Percentiles rank a stretch among this genome's conserved stretches.
These are phyloP conservation scores for Nephrocerus scutellatus DNA, from an alignment of 2,888 invertebrate species.

Conservation along the genomic window DNA sequence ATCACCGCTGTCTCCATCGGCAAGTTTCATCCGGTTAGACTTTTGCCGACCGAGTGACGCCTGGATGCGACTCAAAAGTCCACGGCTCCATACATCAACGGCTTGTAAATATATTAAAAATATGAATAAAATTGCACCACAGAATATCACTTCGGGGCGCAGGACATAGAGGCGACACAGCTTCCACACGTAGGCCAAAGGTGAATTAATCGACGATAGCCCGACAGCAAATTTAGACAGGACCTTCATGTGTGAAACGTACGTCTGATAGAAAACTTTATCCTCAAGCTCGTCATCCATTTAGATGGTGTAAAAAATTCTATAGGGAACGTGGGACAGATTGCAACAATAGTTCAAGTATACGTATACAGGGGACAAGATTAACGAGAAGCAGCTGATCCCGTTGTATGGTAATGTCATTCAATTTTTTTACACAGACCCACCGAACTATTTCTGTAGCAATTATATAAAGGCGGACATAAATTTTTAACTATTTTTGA, in stretches of 20 bases:
- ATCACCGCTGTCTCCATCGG: constrained; percentile 39
- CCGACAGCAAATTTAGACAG: constrained; percentile 74
- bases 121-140: constrained; percentile 63
- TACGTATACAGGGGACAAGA: too few species aligned
- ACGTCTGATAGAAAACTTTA: constrained; percentile 79
- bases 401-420: too few species aligned
- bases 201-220: constrained; percentile 65
- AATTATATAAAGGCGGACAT: too few species aligned
- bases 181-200: constrained; percentile 70
- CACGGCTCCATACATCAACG: constrained; percentile 75
- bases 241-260: constrained; percentile 78
- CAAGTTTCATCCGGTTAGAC: constrained; percentile 31
- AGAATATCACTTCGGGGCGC: constrained; percentile 71
- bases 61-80: constrained; percentile 53
- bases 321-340: background rate
- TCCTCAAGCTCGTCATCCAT: constrained; percentile 94
- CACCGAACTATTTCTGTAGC: too few species aligned
- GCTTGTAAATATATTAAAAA: constrained; percentile 75
- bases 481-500: too few species aligned
- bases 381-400: too few species aligned
- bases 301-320: constrained; percentile 13
- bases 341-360: background rate
- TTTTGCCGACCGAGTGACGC: constrained; percentile 42
- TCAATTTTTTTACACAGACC: background rate
- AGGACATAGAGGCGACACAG: constrained; percentile 69